These are phyloP conservation scores for Pimephales promelas DNA, from an alignment of 2,113 vertebrate species.

Conservation along the genomic window DNA sequence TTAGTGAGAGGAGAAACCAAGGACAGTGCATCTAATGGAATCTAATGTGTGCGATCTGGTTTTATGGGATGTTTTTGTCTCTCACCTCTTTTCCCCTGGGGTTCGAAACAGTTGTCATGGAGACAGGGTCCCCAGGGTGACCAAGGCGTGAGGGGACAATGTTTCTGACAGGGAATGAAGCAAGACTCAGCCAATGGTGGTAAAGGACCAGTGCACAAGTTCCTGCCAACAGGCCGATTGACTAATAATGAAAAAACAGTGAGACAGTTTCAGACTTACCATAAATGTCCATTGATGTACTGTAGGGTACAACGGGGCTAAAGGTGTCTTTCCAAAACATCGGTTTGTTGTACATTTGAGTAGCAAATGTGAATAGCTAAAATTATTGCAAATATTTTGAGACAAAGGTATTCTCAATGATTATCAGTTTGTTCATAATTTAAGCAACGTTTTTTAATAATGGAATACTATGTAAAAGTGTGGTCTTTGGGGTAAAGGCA, in stretches of 20 bases:
- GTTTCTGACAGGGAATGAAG: conserved; percentile 72
- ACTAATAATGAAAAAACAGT: conserved; percentile 61
- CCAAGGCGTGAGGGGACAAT: conserved; percentile 80
- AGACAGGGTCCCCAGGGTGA: conserved; percentile 79
- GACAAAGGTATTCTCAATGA: no score
- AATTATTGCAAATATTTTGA: no score
- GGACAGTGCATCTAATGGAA: neutral
- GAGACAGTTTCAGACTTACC: neutral
- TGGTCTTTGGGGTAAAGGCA: no score
- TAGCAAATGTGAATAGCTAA: no score
- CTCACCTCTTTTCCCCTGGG: conserved; percentile 80
- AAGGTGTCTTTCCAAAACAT: no score
- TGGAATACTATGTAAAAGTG: no score
- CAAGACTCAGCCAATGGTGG: conserved; percentile 77
- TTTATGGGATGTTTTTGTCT: conserved; percentile 28
- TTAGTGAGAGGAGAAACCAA: conserved; percentile 12
- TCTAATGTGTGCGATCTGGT: neutral
- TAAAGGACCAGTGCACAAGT: conserved; percentile 70
- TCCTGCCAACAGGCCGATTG: conserved; percentile 76
- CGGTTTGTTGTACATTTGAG: no score
- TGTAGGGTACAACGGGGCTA: no score
- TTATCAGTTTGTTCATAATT: no score
- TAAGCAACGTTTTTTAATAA: no score
- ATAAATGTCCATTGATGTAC: neutral
- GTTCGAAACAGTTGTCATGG: conserved; percentile 79